Percentiles rank a stretch among this genome's conserved stretches.
Evolutionary conservation across 2,797 vertebrate species (phyloP).

Genomic region (Pipistrellus nathusii): DNA sequence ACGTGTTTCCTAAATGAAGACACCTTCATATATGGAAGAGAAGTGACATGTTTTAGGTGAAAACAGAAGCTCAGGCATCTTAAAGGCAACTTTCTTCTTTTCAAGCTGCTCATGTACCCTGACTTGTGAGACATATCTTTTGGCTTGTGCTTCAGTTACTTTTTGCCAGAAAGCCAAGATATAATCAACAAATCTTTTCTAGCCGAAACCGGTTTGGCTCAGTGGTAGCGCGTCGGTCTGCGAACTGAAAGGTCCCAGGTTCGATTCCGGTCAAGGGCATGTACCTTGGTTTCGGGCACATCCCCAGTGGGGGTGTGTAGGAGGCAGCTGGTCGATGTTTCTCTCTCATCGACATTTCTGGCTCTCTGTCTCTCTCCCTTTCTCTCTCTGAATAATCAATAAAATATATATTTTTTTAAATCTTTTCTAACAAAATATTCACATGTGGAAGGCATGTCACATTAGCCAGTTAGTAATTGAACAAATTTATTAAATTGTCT

Average conservation of each 20-base stretch:
- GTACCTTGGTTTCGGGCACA: too few relatives aligned
- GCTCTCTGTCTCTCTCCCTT: too few relatives aligned
- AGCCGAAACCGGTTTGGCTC: too few relatives aligned
- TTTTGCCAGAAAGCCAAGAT: slow-evolving; percentile 55
- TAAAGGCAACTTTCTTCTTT: slow-evolving; percentile 46
- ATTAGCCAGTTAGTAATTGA: slow-evolving; percentile 47
- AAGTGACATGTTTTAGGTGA: slow-evolving; percentile 1
- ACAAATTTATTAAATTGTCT: slow-evolving; percentile 2
- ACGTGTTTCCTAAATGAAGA: background rate
- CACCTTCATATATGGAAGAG: background rate
- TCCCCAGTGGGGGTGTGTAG: too few relatives aligned
- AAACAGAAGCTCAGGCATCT: background rate
- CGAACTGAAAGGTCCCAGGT: too few relatives aligned
- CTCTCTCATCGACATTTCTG: too few relatives aligned
- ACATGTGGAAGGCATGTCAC: background rate
- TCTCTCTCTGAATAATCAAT: too few relatives aligned
- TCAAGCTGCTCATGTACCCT: slow-evolving; percentile 38
- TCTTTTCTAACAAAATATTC: slow-evolving; percentile 52
- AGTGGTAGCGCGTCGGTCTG: too few relatives aligned
- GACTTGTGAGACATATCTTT: slow-evolving; percentile 2
- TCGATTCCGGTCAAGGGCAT: too few relatives aligned
- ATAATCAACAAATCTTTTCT: slow-evolving; percentile 42
- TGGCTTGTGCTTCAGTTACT: slow-evolving; percentile 43
- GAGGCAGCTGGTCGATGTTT: too few relatives aligned
- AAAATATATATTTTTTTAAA: too few relatives aligned